Base-by-base conservation (phyloP, 2,888 invertebrate species). In the Drosophila pseudotakahashii region DNA sequence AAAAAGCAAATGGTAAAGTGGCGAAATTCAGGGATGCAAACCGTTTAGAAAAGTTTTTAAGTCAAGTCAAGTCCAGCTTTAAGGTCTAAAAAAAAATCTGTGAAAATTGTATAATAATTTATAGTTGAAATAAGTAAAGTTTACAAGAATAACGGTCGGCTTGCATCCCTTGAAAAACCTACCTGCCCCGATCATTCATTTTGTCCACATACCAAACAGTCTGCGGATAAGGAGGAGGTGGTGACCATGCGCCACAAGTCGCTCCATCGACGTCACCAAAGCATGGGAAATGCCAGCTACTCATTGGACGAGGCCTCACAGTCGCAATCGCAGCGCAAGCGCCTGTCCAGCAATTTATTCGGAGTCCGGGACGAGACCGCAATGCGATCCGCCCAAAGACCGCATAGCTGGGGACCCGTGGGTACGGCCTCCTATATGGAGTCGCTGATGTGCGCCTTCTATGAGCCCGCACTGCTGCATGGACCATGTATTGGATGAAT, bases 401-500 rank as follows among this genome's bases (percentile, higher is more conserved):
- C 92, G 7, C 89, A 90, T 53, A 92, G 92, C 75, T 92, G 92
- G 92, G 92, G 92, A 63, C 92, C 92, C 14, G 86, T 91, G 36
- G 91, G 91, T 86, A 91, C 90, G 80, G 86, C 79, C 66, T 89
- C 81, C 75, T 89, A 89, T 76, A 94, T 96, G 75, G 95, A 96
- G 80, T 97, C 97, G 67, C 93, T 96, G 90, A 94, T 96, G 90
- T 95, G 96, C 76, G 95, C 95, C 89, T 95, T 96, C 77, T 96
- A 96, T 89, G 95, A 95, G 79, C 89, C 88, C 73, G 94, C 94
- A 62, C 93, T 94, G 89, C 97, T 97, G 81, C 97, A 98, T 94
- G 97, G 97, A 92, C 97, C 97, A 94, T 98, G 98, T 98, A 97
- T 89, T 89, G 89, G 84, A 86, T 89, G 77, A 80, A 70, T 68